Conservation (phyloP, 2,797 vertebrate genomes). For the Cyprinodon diabolis region DNA sequence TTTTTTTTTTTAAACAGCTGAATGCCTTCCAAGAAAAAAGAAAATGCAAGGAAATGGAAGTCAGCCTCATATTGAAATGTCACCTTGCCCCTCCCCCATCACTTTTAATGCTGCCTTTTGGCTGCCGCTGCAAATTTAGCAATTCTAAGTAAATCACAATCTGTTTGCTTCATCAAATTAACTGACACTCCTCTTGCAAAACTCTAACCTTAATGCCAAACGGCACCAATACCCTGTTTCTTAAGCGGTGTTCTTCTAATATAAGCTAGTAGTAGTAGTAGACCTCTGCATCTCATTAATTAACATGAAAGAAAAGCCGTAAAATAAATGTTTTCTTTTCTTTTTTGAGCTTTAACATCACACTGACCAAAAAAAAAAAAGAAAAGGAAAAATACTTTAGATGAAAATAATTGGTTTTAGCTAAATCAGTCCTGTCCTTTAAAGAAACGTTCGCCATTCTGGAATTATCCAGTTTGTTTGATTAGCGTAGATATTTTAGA, state of each 20-base stretch:
- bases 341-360: not conserved
- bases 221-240: not conserved
- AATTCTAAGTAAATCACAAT: not conserved
- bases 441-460: not conserved
- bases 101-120: slow-evolving; percentile 9
- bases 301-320: not conserved
- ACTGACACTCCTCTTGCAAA: not conserved
- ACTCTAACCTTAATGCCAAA: not conserved
- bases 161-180: slow-evolving; percentile 4
- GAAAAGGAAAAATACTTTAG: too few relatives aligned
- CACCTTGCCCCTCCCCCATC: not conserved
- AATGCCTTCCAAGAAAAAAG: slow-evolving; percentile 12
- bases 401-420: not conserved
- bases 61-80: slow-evolving; percentile 23
- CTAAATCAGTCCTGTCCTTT: not conserved
- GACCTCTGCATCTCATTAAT: not conserved
- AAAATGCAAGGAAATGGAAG: slow-evolving; percentile 13
- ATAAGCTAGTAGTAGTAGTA: not conserved
- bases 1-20: not conserved
- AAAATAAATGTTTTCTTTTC: not conserved
- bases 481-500: not conserved
- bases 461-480: not conserved
- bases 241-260: not conserved
- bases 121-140: slow-evolving; percentile 1
- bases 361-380: not conserved